Percentiles rank a stretch among this genome's conserved stretches.
Conservation (phyloP, 2,888 invertebrate species). For the Thymelicus lineola region DNA sequence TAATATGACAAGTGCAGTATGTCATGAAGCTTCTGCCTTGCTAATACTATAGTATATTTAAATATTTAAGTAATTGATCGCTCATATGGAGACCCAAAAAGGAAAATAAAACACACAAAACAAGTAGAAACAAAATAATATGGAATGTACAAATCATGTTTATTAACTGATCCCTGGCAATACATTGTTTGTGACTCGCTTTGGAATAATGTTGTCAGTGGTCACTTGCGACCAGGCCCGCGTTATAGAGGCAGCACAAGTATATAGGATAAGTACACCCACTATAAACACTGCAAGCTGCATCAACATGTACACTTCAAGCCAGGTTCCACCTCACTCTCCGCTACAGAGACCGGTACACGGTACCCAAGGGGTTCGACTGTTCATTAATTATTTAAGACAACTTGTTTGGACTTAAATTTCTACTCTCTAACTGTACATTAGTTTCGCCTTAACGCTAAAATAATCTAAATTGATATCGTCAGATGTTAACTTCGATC, state of each 20-base stretch:
- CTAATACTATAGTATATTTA: conserved; percentile 53
- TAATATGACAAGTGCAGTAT: conserved; percentile 63
- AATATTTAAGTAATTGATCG: conserved; percentile 50
- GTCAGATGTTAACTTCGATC: conserved; percentile 72
- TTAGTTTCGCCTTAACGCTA: conserved; percentile 86
- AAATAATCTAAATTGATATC: conserved; percentile 85
- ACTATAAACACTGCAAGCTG: conserved; percentile 78
- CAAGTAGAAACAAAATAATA: conserved; percentile 88
- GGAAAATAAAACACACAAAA: conserved; percentile 82
- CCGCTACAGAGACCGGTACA: conserved; percentile 71
- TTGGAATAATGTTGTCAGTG: conserved; percentile 56
- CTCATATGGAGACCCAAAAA: conserved; percentile 63
- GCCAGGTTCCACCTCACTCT: conserved; percentile 75
- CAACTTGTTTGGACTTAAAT: conserved; percentile 84
- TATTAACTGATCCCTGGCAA: conserved; percentile 88
- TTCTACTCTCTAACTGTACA: conserved; percentile 86
- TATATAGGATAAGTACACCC: conserved; percentile 67
- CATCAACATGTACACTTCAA: conserved; percentile 66
- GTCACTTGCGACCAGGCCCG: conserved; percentile 61
- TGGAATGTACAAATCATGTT: conserved; percentile 93
- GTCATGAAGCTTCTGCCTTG: conserved; percentile 70
- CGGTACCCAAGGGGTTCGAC: conserved; percentile 75
- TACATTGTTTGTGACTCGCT: conserved; percentile 81
- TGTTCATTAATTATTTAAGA: conserved; percentile 80
- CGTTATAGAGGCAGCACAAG: conserved; percentile 58